A percentile compares a stretch with the other conserved stretches of the same genome.
phyloP scores from a whole-genome alignment of 2,113 vertebrate species.

The Mionectes macconnelli region DNA sequence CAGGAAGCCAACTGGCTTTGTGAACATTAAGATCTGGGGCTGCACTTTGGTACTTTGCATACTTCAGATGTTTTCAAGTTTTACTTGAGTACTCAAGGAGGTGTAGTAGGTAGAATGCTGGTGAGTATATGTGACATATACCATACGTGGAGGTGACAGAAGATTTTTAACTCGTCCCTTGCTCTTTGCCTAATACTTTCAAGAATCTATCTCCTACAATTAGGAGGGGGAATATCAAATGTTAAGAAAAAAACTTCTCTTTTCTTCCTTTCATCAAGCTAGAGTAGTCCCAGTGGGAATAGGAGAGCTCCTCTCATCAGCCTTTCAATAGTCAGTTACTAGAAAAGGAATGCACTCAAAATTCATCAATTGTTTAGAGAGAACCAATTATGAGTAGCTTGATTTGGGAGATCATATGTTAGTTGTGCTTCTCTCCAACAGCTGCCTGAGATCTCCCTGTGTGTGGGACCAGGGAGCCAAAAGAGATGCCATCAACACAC shows the following conservation, averaged over 20 bases:
- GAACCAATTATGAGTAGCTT: neutral
- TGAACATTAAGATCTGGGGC: neutral
- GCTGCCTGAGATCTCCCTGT: fast-evolving
- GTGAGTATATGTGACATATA: neutral
- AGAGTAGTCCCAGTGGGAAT: neutral
- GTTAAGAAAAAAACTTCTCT: neutral
- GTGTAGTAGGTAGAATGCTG: neutral
- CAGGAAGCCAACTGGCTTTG: neutral
- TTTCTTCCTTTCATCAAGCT: neutral
- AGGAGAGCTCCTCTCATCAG: neutral
- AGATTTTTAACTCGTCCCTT: neutral
- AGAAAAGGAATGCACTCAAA: neutral
- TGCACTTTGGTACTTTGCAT: neutral
- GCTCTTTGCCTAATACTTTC: neutral
- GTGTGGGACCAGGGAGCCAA: neutral
- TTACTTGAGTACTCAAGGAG: neutral
- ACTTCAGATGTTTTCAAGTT: neutral
- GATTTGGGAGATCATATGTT: neutral
- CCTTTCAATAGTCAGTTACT: neutral
- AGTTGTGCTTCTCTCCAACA: neutral
- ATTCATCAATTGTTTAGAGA: neutral
- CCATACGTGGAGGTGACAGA: neutral
- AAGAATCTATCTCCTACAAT: neutral
- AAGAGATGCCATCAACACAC: neutral
- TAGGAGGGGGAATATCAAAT: neutral